These are phyloP conservation scores for Pagetopsis macropterus DNA, from an alignment of 2,797 vertebrate genomes.

Conservation along the genomic window DNA sequence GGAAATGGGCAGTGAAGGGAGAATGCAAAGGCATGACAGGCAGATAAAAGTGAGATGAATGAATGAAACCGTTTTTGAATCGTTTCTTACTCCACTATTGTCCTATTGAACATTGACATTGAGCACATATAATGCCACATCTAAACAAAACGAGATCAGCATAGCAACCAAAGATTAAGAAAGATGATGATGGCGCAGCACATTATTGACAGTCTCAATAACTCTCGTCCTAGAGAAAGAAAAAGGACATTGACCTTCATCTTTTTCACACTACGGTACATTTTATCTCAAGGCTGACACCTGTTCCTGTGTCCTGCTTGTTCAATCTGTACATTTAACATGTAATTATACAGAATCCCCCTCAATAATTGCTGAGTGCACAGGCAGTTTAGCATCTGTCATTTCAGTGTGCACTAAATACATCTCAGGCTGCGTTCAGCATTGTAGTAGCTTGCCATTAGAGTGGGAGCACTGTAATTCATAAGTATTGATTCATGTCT, in stretches of 20 bases:
- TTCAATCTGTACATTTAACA: background rate
- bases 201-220: background rate
- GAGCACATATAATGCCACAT: background rate
- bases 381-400: conserved; percentile 21
- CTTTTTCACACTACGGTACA: background rate
- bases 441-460: conserved; percentile 44
- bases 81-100: background rate
- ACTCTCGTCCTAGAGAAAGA: background rate
- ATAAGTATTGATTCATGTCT: conserved; percentile 77
- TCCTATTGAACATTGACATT: background rate
- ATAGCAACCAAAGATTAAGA: conserved; percentile 34
- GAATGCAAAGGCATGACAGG: background rate
- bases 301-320: background rate
- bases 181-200: background rate
- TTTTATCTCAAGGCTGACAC: background rate
- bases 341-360: conserved; percentile 7
- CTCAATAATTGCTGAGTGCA: conserved; percentile 13
- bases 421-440: conserved; percentile 31
- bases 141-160: conserved; percentile 30
- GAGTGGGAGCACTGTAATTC: conserved; percentile 65
- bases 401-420: conserved; percentile 43
- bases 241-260: conserved; percentile 5
- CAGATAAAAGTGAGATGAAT: background rate
- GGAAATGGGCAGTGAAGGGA: conserved; percentile 13
- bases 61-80: background rate